These are phyloP conservation scores for Camptogramma bilineatum DNA, from an alignment of 2,888 invertebrate genomes.

Conservation along the genomic window DNA sequence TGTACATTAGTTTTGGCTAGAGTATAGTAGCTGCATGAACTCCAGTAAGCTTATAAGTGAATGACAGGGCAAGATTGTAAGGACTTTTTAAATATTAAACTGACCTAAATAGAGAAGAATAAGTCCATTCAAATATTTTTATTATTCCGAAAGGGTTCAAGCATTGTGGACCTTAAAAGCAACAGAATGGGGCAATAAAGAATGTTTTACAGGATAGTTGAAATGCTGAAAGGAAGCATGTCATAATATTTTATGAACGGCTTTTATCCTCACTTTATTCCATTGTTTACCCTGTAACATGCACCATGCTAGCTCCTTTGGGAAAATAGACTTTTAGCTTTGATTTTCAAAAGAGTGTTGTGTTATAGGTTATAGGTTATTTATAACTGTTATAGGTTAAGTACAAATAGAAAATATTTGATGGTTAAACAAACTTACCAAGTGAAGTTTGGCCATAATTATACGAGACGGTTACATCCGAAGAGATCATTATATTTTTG, in stretches of 20 bases:
- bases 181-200: slow-evolving; percentile 14
- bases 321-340: background rate
- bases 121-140: slow-evolving; percentile 3
- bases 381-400: too few relatives aligned
- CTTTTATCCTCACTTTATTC: slow-evolving; percentile 3
- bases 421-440: too few relatives aligned
- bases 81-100: background rate
- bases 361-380: too few relatives aligned
- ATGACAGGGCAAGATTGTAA: background rate
- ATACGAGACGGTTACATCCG: too few relatives aligned
- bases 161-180: background rate
- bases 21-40: too few relatives aligned
- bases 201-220: slow-evolving; percentile 11
- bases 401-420: too few relatives aligned
- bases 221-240: background rate
- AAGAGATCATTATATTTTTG: too few relatives aligned
- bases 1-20: too few relatives aligned
- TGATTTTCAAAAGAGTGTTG: background rate
- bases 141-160: slow-evolving; percentile 6
- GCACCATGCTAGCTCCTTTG: background rate
- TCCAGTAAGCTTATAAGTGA: too few relatives aligned
- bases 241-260: slow-evolving; percentile 12
- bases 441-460: too few relatives aligned
- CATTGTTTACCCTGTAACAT: background rate
- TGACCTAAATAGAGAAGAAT: background rate